Conservation (phyloP, 35 echinoderm and acorn worm species). For the Diadema setosum region DNA sequence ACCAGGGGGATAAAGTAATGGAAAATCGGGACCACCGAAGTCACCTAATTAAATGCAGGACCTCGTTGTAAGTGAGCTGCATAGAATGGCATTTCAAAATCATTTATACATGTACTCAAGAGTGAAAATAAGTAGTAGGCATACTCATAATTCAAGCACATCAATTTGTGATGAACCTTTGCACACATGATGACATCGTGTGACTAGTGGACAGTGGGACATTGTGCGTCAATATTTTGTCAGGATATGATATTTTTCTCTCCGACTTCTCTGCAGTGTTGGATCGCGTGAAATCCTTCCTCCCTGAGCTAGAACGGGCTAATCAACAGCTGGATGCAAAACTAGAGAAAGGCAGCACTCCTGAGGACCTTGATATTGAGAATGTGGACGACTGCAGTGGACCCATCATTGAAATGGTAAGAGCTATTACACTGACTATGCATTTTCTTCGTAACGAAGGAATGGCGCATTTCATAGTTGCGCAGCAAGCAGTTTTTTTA, state of each 20-base stretch:
- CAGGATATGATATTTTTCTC: background rate
- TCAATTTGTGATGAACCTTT: background rate
- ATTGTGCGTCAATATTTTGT: too few species aligned
- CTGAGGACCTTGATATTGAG: background rate
- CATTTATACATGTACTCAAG: background rate
- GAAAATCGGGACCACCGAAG: too few species aligned
- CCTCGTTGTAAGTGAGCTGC: too few species aligned
- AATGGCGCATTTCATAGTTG: background rate
- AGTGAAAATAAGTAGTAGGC: background rate
- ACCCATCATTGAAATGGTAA: slow-evolving; percentile 16
- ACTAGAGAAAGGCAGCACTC: background rate
- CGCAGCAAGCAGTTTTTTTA: background rate
- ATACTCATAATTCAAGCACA: background rate
- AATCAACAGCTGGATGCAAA: background rate
- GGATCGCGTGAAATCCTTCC: background rate
- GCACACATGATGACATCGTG: too few species aligned
- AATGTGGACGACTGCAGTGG: slow-evolving; percentile 1
- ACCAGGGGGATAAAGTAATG: too few species aligned
- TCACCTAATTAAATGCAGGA: too few species aligned
- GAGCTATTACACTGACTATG: background rate
- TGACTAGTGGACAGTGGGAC: too few species aligned
- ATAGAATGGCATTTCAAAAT: background rate
- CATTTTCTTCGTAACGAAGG: background rate
- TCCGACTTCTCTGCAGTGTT: background rate
- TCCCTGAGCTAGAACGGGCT: background rate